phyloP scores from a whole-genome alignment of 2,113 vertebrate species.

The Pseudopodoces humilis region DNA sequence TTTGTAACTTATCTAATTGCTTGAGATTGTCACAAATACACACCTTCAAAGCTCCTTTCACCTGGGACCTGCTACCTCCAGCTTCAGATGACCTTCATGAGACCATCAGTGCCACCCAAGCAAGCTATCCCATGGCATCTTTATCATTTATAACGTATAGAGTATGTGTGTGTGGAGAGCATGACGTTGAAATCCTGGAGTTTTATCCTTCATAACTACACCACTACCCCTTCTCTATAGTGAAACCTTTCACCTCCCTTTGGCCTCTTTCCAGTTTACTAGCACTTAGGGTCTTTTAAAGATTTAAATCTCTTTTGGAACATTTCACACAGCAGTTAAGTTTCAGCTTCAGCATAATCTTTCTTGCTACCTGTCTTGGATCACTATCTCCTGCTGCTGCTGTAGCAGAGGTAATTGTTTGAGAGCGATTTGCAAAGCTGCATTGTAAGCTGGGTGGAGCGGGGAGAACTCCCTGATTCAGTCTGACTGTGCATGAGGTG shows the following conservation, averaged over 20 bases:
- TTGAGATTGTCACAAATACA: neutral
- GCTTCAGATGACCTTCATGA: neutral
- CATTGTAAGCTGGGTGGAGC: neutral
- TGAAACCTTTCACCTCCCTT: neutral
- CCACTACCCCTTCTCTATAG: neutral
- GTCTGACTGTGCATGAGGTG: neutral
- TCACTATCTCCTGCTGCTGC: neutral
- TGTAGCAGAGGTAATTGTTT: fast-evolving
- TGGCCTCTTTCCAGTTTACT: neutral
- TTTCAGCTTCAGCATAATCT: neutral
- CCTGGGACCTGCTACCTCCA: neutral
- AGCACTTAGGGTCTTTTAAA: neutral
- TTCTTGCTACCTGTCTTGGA: neutral
- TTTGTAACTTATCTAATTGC: neutral
- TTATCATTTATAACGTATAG: neutral
- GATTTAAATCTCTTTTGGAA: neutral
- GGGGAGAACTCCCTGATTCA: neutral
- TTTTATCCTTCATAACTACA: neutral
- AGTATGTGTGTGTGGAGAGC: neutral
- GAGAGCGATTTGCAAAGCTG: neutral
- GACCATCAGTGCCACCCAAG: neutral
- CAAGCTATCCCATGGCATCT: neutral
- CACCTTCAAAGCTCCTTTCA: neutral
- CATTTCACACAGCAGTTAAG: neutral
- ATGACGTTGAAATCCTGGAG: neutral